Evolutionary conservation across 2,113 vertebrate species (phyloP).

Genomic region (Ceratotherium simum): DNA sequence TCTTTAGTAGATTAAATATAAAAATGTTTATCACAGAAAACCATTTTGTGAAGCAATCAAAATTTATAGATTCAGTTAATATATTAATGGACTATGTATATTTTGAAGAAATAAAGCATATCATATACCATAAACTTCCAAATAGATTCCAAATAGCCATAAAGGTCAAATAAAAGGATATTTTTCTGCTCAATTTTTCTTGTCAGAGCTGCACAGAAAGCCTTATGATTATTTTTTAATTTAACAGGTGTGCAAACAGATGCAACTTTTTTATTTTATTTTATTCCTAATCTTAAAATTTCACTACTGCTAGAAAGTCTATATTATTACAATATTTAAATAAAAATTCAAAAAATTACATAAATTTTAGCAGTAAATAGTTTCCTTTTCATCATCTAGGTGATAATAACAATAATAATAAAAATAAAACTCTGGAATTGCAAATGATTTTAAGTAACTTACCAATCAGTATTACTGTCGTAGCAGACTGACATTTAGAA

Average conservation of each 20-base stretch:
- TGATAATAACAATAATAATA: neutral
- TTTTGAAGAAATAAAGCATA: neutral
- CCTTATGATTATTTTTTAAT: neutral
- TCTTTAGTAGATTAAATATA: neutral
- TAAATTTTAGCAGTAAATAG: slow-evolving; percentile 48
- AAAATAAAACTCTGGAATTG: neutral
- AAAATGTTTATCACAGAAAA: slow-evolving; percentile 1
- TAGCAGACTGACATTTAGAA: neutral
- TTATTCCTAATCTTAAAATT: slow-evolving; percentile 40
- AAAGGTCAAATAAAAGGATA: neutral
- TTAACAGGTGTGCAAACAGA: slow-evolving; percentile 53
- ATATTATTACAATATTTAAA: slow-evolving; percentile 26
- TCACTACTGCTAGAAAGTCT: slow-evolving; percentile 43
- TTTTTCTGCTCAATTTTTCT: slow-evolving; percentile 1
- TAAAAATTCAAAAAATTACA: slow-evolving; percentile 48
- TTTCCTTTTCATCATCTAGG: slow-evolving; percentile 20
- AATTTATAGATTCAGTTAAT: neutral
- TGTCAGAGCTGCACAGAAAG: neutral
- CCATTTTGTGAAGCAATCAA: neutral
- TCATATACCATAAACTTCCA: neutral
- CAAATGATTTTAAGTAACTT: neutral
- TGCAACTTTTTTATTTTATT: slow-evolving; percentile 51
- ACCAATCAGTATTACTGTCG: neutral
- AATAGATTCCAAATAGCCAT: neutral
- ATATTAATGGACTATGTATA: neutral